Conservation (phyloP, 2,113 vertebrate species). For the Nothobranchius kuhntae region DNA sequence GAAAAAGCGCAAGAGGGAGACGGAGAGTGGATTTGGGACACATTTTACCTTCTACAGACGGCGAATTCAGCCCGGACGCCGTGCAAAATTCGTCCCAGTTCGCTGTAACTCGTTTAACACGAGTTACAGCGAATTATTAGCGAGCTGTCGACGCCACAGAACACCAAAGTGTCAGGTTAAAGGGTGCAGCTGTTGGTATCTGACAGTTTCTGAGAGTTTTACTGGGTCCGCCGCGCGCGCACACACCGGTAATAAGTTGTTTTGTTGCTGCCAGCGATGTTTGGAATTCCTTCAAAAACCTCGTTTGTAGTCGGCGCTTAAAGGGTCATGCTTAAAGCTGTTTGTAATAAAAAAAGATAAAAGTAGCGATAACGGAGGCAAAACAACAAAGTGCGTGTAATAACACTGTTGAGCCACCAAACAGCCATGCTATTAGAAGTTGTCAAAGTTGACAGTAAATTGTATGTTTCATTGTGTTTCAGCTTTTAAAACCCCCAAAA, state of each 20-base stretch:
- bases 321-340: slow-evolving; percentile 19
- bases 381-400: slow-evolving; percentile 55
- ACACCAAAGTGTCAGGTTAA: slow-evolving; percentile 2
- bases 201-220: slow-evolving; percentile 46
- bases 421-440: slow-evolving; percentile 25
- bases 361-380: slow-evolving; percentile 20
- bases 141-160: slow-evolving; percentile 4
- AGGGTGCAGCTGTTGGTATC: slow-evolving; percentile 47
- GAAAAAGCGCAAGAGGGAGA: slow-evolving; percentile 72
- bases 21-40: slow-evolving; percentile 61
- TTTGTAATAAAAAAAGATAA: slow-evolving; percentile 37
- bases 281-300: not conserved
- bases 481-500: slow-evolving; percentile 5
- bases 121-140: not conserved
- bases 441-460: slow-evolving; percentile 22
- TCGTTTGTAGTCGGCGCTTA: not conserved
- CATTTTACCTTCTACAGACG: slow-evolving; percentile 1
- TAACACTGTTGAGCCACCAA: slow-evolving; percentile 43
- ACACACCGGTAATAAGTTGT: not conserved
- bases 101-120: not conserved
- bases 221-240: slow-evolving; percentile 1
- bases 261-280: not conserved
- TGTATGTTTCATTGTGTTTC: not conserved
- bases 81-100: not conserved
- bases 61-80: not conserved